A percentile compares a stretch with the other conserved stretches of the same genome.
These are phyloP conservation scores for Erpetoichthys calabaricus DNA, from an alignment of 2,797 vertebrate species.

Conservation along the genomic window DNA sequence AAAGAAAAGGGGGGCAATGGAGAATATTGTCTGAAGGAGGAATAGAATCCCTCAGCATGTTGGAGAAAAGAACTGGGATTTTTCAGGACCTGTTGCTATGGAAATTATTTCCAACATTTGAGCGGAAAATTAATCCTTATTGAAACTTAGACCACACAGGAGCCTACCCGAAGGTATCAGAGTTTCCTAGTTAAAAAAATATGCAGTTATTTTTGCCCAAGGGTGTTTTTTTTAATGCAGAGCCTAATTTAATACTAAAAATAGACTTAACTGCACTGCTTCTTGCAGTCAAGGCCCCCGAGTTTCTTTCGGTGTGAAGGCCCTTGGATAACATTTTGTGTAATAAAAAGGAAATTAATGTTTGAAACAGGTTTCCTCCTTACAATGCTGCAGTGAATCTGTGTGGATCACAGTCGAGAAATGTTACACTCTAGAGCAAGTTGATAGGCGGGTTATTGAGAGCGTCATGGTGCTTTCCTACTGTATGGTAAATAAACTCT, in stretches of 20 bases:
- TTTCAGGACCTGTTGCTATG: constrained; percentile 28
- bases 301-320: constrained; percentile 23
- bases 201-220: constrained; percentile 61
- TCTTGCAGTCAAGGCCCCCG: constrained; percentile 37
- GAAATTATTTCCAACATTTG: constrained; percentile 42
- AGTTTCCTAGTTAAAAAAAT: constrained; percentile 48
- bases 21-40: no score
- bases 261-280: constrained; percentile 37
- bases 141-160: constrained; percentile 61
- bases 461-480: no score
- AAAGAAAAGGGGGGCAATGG: no score
- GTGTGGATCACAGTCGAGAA: no score
- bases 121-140: constrained; percentile 54
- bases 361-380: no score
- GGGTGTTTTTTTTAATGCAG: constrained; percentile 31
- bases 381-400: no score
- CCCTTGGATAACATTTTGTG: constrained; percentile 33
- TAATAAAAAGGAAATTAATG: no score
- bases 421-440: no score
- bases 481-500: no score
- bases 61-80: constrained; percentile 4
- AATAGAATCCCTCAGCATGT: constrained; percentile 13
- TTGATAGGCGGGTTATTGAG: no score
- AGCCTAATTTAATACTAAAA: constrained; percentile 45
- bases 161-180: constrained; percentile 45